phyloP scores from a whole-genome alignment of 2,888 invertebrate species.

The Saturnia japonica region DNA sequence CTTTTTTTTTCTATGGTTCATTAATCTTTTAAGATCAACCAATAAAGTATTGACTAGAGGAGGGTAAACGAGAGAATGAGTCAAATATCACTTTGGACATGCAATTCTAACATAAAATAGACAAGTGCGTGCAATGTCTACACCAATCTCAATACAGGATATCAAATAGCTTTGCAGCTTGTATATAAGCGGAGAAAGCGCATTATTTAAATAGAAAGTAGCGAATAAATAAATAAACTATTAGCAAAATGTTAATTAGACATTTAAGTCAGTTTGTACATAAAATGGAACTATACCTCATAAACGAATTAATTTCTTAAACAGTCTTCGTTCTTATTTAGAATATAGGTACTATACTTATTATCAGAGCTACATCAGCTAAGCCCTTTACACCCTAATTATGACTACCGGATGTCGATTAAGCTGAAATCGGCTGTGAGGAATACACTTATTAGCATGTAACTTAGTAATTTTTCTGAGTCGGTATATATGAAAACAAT shows the following conservation, averaged over 20 bases:
- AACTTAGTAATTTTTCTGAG: neutral
- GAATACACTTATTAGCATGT: neutral
- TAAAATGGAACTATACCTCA: neutral
- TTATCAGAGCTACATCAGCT: too few species aligned
- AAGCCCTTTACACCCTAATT: too few species aligned
- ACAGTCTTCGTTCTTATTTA: too few species aligned
- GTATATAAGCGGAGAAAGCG: neutral
- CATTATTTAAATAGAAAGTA: neutral
- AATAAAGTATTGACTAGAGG: neutral
- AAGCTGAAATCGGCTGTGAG: too few species aligned
- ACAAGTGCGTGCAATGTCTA: neutral
- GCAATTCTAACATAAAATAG: constrained; percentile 1
- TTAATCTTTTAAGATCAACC: neutral
- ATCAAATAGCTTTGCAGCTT: neutral
- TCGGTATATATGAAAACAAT: neutral
- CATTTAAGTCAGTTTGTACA: neutral
- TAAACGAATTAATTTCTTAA: too few species aligned
- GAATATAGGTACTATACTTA: too few species aligned
- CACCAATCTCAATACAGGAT: constrained; percentile 25
- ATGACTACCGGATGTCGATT: too few species aligned
- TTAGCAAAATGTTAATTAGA: too few species aligned
- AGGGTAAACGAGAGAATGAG: neutral
- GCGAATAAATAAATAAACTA: too few species aligned
- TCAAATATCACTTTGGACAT: neutral
- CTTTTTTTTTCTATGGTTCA: neutral